Evolutionary conservation across 1,140 invertebrate species (phyloP).

Genomic region (Drosophila parvula): DNA sequence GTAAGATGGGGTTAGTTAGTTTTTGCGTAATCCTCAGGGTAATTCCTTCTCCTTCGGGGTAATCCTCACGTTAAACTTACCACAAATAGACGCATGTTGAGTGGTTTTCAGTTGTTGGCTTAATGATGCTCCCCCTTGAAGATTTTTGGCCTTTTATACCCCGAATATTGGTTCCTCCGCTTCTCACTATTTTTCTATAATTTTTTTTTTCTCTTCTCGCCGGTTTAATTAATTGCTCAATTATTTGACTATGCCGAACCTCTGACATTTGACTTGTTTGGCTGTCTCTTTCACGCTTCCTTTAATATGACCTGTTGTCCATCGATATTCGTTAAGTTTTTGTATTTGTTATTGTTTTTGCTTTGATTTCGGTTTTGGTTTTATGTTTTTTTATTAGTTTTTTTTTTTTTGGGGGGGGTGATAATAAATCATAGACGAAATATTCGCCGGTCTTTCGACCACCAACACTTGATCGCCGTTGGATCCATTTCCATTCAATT

Average conservation of each 20-base stretch:
- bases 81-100: constrained; percentile 79
- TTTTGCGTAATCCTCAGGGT: background rate
- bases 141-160: constrained; percentile 71
- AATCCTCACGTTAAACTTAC: constrained; percentile 50
- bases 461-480: constrained; percentile 30
- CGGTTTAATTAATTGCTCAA: constrained; percentile 80
- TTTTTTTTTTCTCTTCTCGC: constrained; percentile 45
- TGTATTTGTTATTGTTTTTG: constrained; percentile 1
- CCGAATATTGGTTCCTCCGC: constrained; percentile 43
- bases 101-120: constrained; percentile 64
- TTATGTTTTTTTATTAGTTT: background rate
- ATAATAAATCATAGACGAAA: constrained; percentile 67
- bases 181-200: constrained; percentile 55
- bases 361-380: background rate
- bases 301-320: constrained; percentile 70
- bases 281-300: constrained; percentile 49
- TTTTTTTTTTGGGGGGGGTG: constrained; percentile 17
- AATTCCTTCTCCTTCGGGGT: constrained; percentile 1
- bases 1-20: background rate
- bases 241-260: constrained; percentile 72
- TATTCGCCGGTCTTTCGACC: constrained; percentile 18
- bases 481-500: constrained; percentile 22
- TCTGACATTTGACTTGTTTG: constrained; percentile 76
- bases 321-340: constrained; percentile 18
- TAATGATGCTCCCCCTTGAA: constrained; percentile 70